Evolutionary conservation across 2,797 vertebrate species (phyloP), one percentile per base, ranked within the genome.

Genomic region (Enoplosus armatus): DNA sequence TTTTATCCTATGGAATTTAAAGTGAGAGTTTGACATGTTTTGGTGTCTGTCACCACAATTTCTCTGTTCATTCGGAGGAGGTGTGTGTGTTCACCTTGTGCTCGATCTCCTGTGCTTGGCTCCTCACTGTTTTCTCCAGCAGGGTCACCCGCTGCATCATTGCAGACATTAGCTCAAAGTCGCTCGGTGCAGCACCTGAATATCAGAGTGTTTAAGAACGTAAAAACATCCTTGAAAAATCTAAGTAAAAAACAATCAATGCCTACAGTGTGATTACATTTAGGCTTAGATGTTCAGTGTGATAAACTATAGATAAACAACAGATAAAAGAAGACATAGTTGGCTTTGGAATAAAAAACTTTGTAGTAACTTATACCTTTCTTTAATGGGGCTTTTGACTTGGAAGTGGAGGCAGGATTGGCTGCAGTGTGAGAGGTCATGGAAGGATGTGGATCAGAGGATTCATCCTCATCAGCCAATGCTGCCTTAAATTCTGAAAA

Each of bases 111-210:
- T 87, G 71, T 0, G 86, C 86, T 89, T 98, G 98, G 45, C 39
- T 53, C 77, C 77, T 94, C 85, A 97, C 73, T 59, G 81, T 95
- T 43, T 65, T 83, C 85, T 98, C 97, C 89, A 98, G 79, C 45
- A 93, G 74, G 22, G 72, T 64, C 65, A 99, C 67, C 74, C 94
- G 95, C 83, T 92, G 92, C 72, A 88, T 88, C 96, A 96, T 91
- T 61, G 92, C 92, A 54, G 95, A 90, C 77, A 94, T 33, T 10
- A 96, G 92, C 68, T 97, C 96, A 0, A 67, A 53, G 79, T 96
- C 93, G 5, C 74, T 55, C 0, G 60, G 89, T 20, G 75, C 68
- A 61, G 82, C 10, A 0, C 73, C 97, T 97, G 87, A 24, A 61
- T 39, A 26, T 16, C 15, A 62, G 26, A 2, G 8, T 9, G 14